phyloP scores from a whole-genome alignment of 2,888 invertebrate species.

The Lepidochrysops patricia region DNA sequence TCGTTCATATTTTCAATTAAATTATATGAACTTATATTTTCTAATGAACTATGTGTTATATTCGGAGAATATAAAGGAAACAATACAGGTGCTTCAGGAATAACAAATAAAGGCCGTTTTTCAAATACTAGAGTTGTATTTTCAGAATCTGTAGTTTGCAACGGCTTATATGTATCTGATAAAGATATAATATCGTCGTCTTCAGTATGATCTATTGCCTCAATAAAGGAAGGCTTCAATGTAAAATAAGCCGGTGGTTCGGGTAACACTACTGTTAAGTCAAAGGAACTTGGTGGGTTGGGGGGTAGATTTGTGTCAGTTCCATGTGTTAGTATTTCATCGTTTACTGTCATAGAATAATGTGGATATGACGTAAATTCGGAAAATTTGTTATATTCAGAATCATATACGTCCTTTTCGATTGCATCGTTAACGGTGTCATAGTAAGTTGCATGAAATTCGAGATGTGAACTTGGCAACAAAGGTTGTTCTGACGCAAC shows the following conservation, averaged over 20 bases:
- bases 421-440: background rate
- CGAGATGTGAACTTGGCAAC: background rate
- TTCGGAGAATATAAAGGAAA: constrained; percentile 10
- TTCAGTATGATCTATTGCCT: background rate
- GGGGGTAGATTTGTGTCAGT: background rate
- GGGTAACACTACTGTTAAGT: background rate
- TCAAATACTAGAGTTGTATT: background rate
- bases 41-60: background rate
- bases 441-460: background rate
- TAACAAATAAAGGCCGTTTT: constrained; percentile 11
- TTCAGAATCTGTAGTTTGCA: background rate
- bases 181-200: background rate
- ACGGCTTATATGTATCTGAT: background rate
- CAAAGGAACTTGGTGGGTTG: background rate
- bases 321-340: background rate
- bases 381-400: background rate
- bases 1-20: background rate
- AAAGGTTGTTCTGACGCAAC: background rate
- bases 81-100: constrained; percentile 23
- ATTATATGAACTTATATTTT: background rate
- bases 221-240: background rate
- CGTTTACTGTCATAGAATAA: background rate
- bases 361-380: background rate
- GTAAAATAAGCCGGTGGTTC: background rate
- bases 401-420: background rate